phyloP scores from a whole-genome alignment of 2,113 vertebrate species.

The Pterophyllum scalare region DNA sequence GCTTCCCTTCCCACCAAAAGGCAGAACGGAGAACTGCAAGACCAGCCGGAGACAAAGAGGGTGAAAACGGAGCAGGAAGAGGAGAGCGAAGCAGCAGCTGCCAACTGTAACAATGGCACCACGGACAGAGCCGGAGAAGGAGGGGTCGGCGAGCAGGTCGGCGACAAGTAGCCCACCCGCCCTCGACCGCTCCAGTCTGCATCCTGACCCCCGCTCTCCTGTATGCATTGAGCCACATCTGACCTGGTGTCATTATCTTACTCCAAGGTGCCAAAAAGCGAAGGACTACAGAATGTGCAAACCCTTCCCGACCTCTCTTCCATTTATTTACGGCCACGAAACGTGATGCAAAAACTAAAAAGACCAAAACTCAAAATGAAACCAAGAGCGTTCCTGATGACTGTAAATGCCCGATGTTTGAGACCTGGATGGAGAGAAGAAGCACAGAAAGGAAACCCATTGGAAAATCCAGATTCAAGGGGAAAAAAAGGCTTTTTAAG shows the following conservation, averaged over 20 bases:
- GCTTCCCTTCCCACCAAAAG: conserved; percentile 96
- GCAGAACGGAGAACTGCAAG: conserved; percentile 87
- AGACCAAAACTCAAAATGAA: conserved; percentile 52
- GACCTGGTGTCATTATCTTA: conserved; percentile 66
- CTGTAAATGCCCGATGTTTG: conserved; percentile 35
- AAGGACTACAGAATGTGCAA: conserved; percentile 82
- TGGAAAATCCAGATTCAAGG: conserved; percentile 16
- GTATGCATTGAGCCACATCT: conserved; percentile 56
- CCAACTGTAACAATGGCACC: conserved; percentile 75
- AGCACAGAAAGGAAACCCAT: conserved; percentile 52
- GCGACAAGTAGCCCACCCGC: conserved; percentile 83
- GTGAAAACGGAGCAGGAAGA: conserved; percentile 82
- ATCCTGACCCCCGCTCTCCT: conserved; percentile 51
- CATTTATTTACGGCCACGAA: conserved; percentile 57
- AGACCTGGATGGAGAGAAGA: conserved; percentile 50
- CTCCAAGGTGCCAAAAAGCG: conserved; percentile 93
- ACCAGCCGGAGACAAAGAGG: conserved; percentile 89
- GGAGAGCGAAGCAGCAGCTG: conserved; percentile 80
- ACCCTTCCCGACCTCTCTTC: conserved; percentile 7
- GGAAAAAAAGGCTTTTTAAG: conserved; percentile 17
- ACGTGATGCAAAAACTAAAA: conserved; percentile 61
- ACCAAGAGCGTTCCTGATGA: conserved; percentile 26
- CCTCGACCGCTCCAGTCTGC: background rate
- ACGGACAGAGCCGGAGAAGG: conserved; percentile 79
- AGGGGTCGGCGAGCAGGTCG: conserved; percentile 82